Conservation (phyloP, 2,888 invertebrate genomes). For the Caenorhabditis wallacei region DNA sequence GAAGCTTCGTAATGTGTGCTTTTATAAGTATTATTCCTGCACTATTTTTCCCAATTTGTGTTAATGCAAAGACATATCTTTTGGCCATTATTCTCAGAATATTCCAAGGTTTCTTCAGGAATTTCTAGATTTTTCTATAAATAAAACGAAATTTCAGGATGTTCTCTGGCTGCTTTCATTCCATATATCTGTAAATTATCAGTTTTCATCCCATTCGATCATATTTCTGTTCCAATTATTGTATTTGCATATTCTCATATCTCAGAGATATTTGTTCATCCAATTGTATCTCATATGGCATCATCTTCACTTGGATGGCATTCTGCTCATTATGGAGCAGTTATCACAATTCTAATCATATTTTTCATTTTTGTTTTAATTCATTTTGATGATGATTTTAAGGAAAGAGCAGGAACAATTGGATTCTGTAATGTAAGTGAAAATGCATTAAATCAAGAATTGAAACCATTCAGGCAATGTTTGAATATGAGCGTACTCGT, state of each 20-base stretch:
- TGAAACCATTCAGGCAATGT: slow-evolving; percentile 63
- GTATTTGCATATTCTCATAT: slow-evolving; percentile 70
- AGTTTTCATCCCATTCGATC: slow-evolving; percentile 71
- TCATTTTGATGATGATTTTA: slow-evolving; percentile 72
- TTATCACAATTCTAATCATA: slow-evolving; percentile 54
- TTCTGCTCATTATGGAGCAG: slow-evolving; percentile 70
- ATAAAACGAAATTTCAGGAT: slow-evolving; percentile 36
- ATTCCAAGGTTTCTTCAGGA: slow-evolving; percentile 70
- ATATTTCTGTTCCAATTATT: slow-evolving; percentile 68
- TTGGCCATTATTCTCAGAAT: slow-evolving; percentile 70
- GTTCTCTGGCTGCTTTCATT: slow-evolving; percentile 68
- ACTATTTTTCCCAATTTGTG: slow-evolving; percentile 67
- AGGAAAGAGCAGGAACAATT: slow-evolving; percentile 60
- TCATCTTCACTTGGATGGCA: slow-evolving; percentile 72
- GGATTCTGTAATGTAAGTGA: slow-evolving; percentile 65
- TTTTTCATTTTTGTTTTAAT: slow-evolving; percentile 66
- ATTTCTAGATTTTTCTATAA: background rate
- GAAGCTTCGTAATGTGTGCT: slow-evolving; percentile 69
- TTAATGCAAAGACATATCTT: slow-evolving; percentile 67
- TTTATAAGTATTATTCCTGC: slow-evolving; percentile 69
- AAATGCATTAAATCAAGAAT: background rate
- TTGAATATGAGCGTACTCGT: slow-evolving; percentile 68
- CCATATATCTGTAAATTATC: slow-evolving; percentile 70
- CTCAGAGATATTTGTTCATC: slow-evolving; percentile 67
- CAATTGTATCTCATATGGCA: slow-evolving; percentile 59